A percentile compares a stretch with the other conserved stretches of the same genome.
Evolutionary conservation across 2,888 invertebrate genomes (phyloP).

Genomic region (Phragmatobia fuliginosa): DNA sequence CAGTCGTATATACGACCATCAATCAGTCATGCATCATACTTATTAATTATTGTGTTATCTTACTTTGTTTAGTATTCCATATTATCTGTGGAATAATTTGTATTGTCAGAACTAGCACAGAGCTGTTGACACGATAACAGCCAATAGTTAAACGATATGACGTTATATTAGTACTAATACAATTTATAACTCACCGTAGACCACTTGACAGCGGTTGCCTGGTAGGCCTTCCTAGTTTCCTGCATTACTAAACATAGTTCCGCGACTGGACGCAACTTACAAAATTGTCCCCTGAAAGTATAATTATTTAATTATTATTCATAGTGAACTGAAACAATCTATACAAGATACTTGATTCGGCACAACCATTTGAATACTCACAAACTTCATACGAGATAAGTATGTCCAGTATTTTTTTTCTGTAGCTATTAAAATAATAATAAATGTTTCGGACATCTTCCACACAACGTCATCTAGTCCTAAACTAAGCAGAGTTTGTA

Average conservation of each 20-base stretch:
- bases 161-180: not conserved
- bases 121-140: no score
- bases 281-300: slow-evolving; percentile 73
- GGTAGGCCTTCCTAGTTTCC: slow-evolving; percentile 61
- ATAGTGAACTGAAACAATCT: not conserved
- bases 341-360: not conserved
- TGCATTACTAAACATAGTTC: slow-evolving; percentile 70
- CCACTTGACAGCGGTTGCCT: slow-evolving; percentile 84
- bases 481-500: no score
- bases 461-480: no score
- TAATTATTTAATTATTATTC: not conserved
- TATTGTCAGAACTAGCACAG: no score
- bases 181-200: slow-evolving; percentile 71
- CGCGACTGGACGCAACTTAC: slow-evolving; percentile 79
- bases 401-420: not conserved
- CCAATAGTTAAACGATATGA: no score
- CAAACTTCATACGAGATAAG: not conserved
- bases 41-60: no score
- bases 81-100: no score
- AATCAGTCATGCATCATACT: no score
- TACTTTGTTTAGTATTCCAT: no score
- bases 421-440: not conserved
- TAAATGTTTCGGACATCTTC: no score
- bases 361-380: not conserved
- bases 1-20: no score